Base-by-base conservation (phyloP, 2,888 invertebrate genomes). In the Tachystola acroxantha region DNA sequence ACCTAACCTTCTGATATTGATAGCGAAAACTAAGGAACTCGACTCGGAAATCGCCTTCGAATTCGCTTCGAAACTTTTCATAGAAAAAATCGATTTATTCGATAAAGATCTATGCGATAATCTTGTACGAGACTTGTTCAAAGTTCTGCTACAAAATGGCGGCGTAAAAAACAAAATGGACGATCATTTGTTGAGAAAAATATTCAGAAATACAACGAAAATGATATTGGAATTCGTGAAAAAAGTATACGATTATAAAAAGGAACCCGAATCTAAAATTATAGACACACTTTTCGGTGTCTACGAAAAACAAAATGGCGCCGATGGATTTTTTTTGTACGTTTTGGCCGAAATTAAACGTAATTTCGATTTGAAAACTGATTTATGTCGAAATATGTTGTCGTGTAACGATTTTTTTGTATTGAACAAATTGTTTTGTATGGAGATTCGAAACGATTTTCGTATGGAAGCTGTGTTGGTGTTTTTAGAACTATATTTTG, bases 21-120 rank as follows among this genome's bases (percentile, higher is more conserved):
- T 66, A 9, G 32, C 63, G 0, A 58, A 48, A 10, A 64, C 59
- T 0, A 27, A 42, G 19, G 57, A 60, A 36, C 36, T 42, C 0
- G 39, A 46, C 7, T 36, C 52, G 0, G 47, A 45, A 27, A 28
- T 26, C 0, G 43, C 58, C 1, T 71, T 70, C 33, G 54, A 64
- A 13, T 42, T 27, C 0, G 57, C 69, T 1, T 34, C 57, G 0
- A 48, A 58, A 2, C 37, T 64, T 1, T 67, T 64, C 7, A 24
- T 53, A 0, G 67, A 74, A 2, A 75, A 69, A 50, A 55, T 67
- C 1, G 63, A 62, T 3, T 19, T 78, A 0, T 77, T 67, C 13
- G 45, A 54, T 0, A 20, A 6, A 6, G 24, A 24, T n/a, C 7
- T n/a, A n/a, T 1, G 6, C 1, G 34, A 45, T 0, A 25, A 36